Percentiles rank a stretch among this genome's conserved stretches.
Evolutionary conservation across 2,797 vertebrate species (phyloP).

Genomic region (Dicrostonyx torquatus): DNA sequence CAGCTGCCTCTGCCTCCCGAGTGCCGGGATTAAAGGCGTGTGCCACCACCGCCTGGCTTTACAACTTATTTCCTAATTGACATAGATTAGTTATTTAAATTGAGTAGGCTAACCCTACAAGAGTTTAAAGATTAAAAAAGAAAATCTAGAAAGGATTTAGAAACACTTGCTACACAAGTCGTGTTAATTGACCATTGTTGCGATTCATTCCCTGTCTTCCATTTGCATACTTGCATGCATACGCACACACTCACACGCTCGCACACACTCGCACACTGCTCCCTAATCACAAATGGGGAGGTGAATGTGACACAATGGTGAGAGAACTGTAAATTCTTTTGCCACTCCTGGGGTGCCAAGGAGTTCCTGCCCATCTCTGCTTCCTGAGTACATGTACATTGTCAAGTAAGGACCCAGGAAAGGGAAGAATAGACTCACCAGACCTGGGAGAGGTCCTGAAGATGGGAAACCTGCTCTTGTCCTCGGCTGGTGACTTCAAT

Average conservation of each 20-base stretch:
- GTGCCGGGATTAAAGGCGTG: too few relatives aligned
- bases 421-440: slow-evolving; percentile 71
- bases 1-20: too few relatives aligned
- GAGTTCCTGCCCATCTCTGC: background rate
- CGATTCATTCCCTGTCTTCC: background rate
- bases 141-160: background rate
- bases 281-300: background rate
- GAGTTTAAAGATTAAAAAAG: background rate
- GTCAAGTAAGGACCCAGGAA: background rate
- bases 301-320: background rate
- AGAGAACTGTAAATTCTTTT: background rate
- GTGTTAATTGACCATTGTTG: background rate
- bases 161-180: background rate
- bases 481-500: slow-evolving; percentile 2
- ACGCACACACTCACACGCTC: background rate
- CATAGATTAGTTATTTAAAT: background rate
- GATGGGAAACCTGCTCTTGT: slow-evolving; percentile 14
- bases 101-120: background rate
- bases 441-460: slow-evolving; percentile 2
- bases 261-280: background rate
- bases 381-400: too few relatives aligned
- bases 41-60: too few relatives aligned
- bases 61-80: background rate
- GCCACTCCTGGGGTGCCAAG: background rate
- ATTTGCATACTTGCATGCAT: fast-evolving